Evolutionary conservation across 2,797 vertebrate genomes (phyloP), one percentile per base, ranked within the genome.

Genomic region (Typhlichthys eigenmanni): DNA sequence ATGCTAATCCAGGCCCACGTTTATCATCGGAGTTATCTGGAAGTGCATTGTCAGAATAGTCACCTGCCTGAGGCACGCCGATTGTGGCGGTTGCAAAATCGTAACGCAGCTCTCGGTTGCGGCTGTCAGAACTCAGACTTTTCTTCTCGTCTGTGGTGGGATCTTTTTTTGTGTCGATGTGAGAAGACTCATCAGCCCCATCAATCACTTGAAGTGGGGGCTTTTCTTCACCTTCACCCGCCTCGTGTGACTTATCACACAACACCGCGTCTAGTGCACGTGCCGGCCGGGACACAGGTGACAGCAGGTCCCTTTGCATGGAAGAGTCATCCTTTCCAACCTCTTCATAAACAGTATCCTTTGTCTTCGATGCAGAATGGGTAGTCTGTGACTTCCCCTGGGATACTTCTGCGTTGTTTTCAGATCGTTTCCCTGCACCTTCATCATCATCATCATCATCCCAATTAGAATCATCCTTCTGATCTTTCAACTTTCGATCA

Each of bases 61-160:
- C 58, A 65, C 6, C 61, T 14, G 48, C 79, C 69, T 74, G 71
- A 59, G 69, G 60, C 52, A 19, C 55, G 69, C 69, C 68, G 32
- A 85, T 69, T 1, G 71, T 76, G 4, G 79, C 76, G 2, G 63
- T 85, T 55, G 58, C 17, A 62, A 89, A 83, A 52, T 89, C 73
- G 1, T 87, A 80, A 48, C 77, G 72, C 69, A 89, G 68, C 17
- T 79, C 84, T 47, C 82, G 74, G 13, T 86, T 60, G 47, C 67
- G 59, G 74, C 87, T 85, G 75, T 87, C 88, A 4, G 87, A 91
- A 81, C 90, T 85, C 38, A 88, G 77, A 63, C 80, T 80, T 17
- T 64, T 14, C 59, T 87, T 83, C 45, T 85, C 63, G 0, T 77
- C 66, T 73, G 83, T 72, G 52, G 55, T 69, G 52, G 14, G 56